A percentile compares a stretch with the other conserved stretches of the same genome.
These are phyloP conservation scores for Drosophila obscura DNA, from an alignment of 1,140 invertebrate genomes.

Conservation along the genomic window DNA sequence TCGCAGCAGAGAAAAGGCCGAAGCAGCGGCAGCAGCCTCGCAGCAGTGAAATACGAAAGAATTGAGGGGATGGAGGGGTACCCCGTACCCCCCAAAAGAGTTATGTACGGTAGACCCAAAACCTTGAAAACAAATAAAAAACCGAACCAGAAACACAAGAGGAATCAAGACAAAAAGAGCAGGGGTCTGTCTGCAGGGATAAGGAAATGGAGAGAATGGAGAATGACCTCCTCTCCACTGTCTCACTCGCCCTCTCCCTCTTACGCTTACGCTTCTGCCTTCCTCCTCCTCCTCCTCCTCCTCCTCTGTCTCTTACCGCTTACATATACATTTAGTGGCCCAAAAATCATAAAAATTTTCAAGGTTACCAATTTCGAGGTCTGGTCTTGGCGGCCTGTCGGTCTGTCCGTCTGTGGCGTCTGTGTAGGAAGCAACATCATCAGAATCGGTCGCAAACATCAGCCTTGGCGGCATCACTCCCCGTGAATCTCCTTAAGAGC, in stretches of 20 bases:
- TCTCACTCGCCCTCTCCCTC: not conserved
- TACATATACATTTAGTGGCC: constrained; percentile 15
- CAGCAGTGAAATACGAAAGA: too few species aligned
- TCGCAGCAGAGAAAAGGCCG: too few species aligned
- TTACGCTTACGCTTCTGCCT: not conserved
- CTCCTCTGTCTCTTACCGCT: not conserved
- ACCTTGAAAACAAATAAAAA: constrained; percentile 38
- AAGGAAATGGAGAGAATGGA: constrained; percentile 22
- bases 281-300: not conserved
- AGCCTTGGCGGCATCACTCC: not conserved
- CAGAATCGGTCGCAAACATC: not conserved
- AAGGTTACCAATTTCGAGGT: constrained; percentile 38
- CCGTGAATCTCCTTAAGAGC: too few species aligned
- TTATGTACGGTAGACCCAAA: constrained; percentile 40
- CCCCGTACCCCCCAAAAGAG: not conserved
- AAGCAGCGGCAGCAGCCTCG: too few species aligned
- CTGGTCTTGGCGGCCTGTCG: not conserved
- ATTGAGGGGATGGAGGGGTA: too few species aligned
- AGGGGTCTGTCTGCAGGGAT: constrained; percentile 20
- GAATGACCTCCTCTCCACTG: not conserved
- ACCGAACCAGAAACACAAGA: not conserved
- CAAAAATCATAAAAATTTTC: constrained; percentile 48
- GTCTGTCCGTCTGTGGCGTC: not conserved
- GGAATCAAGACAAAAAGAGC: constrained; percentile 20
- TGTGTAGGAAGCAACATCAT: constrained; percentile 18